Base-by-base conservation (phyloP, 2,888 invertebrate genomes). In the Tinea trinotella region DNA sequence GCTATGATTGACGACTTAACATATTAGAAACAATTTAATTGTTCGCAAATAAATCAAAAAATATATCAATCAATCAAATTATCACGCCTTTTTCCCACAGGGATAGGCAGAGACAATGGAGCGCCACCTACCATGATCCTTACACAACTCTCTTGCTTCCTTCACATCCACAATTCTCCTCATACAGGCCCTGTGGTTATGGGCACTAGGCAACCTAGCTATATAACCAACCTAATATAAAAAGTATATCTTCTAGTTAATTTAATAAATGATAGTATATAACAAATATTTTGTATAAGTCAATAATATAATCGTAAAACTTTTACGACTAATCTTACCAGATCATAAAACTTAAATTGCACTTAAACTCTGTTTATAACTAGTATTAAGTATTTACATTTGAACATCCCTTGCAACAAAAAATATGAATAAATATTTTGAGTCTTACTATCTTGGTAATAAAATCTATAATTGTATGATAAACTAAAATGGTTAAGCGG, bases 281-380 rank as follows among this genome's bases (percentile, higher is more conserved):
- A 7, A 24, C 24, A 24, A 24, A 5, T 24, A 9, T 7, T 7
- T 24, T 24, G 24, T 7, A 24, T 5, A 22, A 52, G 52, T 52
- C 18, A 20, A 52, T 52, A 35, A 35, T 35, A 7, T 12, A 17
- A 17, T 52, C 52, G 52, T 52, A 35, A 52, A 52, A 52, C 5
- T 52, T 52, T 52, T 35, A 52, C 35, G 10, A 35, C 35, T 19
- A 15, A 1, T 52, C 35, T 19, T 5, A 12, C 20, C 18, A 10
- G n/a, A 22, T 36, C n/a, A 22, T 15, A 6, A 44, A 44, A 15
- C 17, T 15, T 15, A 6, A 44, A 44, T 17, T 13, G 4, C 6
- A 35, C 15, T 15, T 40, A 40, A 40, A 40, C 40, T 2, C 3
- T 13, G 40, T 40, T 40, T 40, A 15, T n/a, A 13, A 12, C 5